Conservation (phyloP, 2,888 invertebrate species). For the Philhelius pedissequus region DNA sequence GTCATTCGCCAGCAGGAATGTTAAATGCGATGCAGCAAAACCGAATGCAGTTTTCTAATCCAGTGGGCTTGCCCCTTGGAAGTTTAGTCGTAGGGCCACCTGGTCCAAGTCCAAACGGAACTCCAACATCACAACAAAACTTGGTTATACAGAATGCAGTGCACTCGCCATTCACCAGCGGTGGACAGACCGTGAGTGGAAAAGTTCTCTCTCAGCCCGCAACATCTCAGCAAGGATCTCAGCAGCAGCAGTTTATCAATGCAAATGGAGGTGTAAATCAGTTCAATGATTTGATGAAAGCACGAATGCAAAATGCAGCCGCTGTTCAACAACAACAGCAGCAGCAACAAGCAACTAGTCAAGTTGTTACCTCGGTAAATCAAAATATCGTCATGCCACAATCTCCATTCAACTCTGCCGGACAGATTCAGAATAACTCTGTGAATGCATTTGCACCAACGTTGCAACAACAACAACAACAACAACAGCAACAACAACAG, state of each 20-base stretch:
- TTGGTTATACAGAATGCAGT: slow-evolving; percentile 83
- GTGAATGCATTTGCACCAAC: slow-evolving; percentile 71
- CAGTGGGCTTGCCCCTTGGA: slow-evolving; percentile 69
- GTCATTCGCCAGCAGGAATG: slow-evolving; percentile 84
- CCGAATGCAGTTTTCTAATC: slow-evolving; percentile 80
- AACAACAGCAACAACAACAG: slow-evolving; percentile 70
- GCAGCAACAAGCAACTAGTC: slow-evolving; percentile 71
- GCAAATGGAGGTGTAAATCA: slow-evolving; percentile 82
- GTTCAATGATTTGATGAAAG: slow-evolving; percentile 83
- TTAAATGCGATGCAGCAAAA: slow-evolving; percentile 79
- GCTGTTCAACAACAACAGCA: slow-evolving; percentile 70
- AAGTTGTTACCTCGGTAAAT: slow-evolving; percentile 69
- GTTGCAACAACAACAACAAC: slow-evolving; percentile 71
- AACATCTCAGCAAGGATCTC: slow-evolving; percentile 71
- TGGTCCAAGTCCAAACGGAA: slow-evolving; percentile 86
- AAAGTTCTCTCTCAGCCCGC: slow-evolving; percentile 75
- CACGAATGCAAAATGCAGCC: slow-evolving; percentile 78
- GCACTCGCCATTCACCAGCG: slow-evolving; percentile 85
- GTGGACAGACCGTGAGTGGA: slow-evolving; percentile 67
- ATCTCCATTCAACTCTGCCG: slow-evolving; percentile 73
- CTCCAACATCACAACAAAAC: slow-evolving; percentile 81
- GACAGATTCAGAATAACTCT: slow-evolving; percentile 71
- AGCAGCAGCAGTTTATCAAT: slow-evolving; percentile 78
- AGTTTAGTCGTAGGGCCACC: slow-evolving; percentile 84
- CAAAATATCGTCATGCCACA: slow-evolving; percentile 73